Evolutionary conservation across 2,888 invertebrate genomes (phyloP), one percentile per base, ranked within the genome.

Genomic region (Gerris lacustris): DNA sequence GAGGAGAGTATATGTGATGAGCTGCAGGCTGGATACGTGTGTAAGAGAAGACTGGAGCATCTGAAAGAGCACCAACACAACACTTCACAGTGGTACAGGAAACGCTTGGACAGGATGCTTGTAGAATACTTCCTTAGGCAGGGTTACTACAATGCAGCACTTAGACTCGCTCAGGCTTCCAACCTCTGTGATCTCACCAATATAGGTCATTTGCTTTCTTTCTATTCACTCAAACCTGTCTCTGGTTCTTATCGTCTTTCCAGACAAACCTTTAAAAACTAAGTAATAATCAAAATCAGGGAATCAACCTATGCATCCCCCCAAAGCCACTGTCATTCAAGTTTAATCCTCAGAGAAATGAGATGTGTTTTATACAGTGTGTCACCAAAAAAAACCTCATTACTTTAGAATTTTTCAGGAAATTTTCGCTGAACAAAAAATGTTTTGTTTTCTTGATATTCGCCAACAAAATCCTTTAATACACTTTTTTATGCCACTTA

Each of bases 131-230:
- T 97, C 79, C 84, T 99, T 31, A 85, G 96, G 72, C 90, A 92
- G 79, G 98, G 99, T 0, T 96, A 95, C 82, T 97, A 99, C 80
- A 92, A 92, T 78, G 91, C 96, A 0, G 98, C 98, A 0, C 88
- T 90, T 75, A 88, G 89, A 78, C 82, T 99, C 44, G 93, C 96
- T 0, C 88, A 90, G 69, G 87, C 90, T 69, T 88, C 91, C 15
- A 87, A 87, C 67, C 85, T 94, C 17, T 84, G 91, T 79, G 93
- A 96, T 78, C 85, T 96, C 73, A 96, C 96, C 43, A 98, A 98
- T 82, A 91, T 95, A 76, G 90, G 90, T 89, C 77, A 79, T 82
- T 66, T 71, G 63, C 63, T 31, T 44, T 15, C 9, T 66, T 5
- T n/a, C 6, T 66, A 43, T 31, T 31, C 4, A 66, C 18, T 18